A percentile compares a stretch with the other conserved stretches of the same genome.
Evolutionary conservation across 2,113 vertebrate genomes (phyloP).

Genomic region (Alosa alosa): DNA sequence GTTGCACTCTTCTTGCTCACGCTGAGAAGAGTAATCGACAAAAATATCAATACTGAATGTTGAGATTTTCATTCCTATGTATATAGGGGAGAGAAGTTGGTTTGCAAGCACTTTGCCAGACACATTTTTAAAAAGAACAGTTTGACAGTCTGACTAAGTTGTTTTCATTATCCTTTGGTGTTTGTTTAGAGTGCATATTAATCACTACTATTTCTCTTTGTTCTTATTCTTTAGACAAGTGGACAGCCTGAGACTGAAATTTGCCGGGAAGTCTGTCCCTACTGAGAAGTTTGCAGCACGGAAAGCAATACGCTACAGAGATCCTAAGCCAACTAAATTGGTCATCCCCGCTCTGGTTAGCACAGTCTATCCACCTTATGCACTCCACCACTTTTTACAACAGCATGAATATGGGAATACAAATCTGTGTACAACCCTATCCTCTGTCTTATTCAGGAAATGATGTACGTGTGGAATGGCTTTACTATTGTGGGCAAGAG

Average conservation of each 20-base stretch:
- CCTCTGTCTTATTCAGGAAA: constrained; percentile 62
- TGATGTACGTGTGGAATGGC: constrained; percentile 81
- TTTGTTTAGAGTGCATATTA: background rate
- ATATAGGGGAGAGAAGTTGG: no score
- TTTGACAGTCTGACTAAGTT: no score
- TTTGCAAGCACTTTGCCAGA: no score
- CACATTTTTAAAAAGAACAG: no score
- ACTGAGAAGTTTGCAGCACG: constrained; percentile 76
- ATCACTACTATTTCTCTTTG: background rate
- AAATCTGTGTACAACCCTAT: background rate
- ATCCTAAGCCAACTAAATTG: constrained; percentile 55
- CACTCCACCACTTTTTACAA: background rate
- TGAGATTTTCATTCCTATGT: no score
- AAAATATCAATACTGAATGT: no score
- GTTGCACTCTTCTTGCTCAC: no score
- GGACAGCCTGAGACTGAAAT: constrained; percentile 63
- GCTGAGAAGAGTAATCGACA: no score
- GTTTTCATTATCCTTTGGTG: background rate
- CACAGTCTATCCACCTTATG: background rate
- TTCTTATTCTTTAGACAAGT: constrained; percentile 62
- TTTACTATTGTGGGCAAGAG: constrained; percentile 71
- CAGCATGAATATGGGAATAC: background rate
- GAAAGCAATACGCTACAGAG: constrained; percentile 68
- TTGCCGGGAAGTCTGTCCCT: constrained; percentile 76
- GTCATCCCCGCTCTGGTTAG: constrained; percentile 72